These are phyloP conservation scores for Orcinus orca DNA, from an alignment of 2,113 vertebrate genomes.

Conservation along the genomic window DNA sequence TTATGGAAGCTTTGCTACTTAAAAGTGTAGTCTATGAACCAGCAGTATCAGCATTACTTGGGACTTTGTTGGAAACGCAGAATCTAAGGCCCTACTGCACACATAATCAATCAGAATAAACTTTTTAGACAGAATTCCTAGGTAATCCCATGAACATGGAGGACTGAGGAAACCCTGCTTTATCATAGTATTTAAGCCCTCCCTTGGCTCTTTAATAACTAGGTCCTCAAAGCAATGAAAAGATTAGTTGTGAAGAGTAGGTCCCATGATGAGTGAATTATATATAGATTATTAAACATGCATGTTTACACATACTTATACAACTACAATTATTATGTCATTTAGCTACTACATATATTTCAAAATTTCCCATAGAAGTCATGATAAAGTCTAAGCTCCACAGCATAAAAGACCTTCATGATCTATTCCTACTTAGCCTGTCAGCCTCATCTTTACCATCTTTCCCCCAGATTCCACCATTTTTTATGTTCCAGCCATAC, in stretches of 20 bases:
- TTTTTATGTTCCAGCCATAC: neutral
- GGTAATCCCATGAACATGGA: neutral
- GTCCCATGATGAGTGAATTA: neutral
- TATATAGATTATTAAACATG: neutral
- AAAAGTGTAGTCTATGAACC: neutral
- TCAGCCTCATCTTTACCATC: neutral
- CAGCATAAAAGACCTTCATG: neutral
- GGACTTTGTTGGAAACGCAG: neutral
- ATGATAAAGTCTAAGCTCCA: neutral
- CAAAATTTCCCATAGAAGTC: neutral
- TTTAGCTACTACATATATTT: neutral
- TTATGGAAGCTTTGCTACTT: neutral
- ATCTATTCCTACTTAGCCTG: neutral
- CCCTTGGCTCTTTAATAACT: neutral
- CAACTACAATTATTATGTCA: neutral
- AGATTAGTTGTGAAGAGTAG: neutral
- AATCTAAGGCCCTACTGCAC: neutral
- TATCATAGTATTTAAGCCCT: neutral
- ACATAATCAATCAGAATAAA: neutral
- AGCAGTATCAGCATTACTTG: neutral
- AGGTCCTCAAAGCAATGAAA: neutral
- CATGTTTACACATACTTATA: neutral
- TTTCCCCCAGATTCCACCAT: neutral
- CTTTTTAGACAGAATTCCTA: neutral
- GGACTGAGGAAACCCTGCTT: neutral